phyloP scores from a whole-genome alignment of 2,113 vertebrate genomes.

The Carettochelys insculpta region DNA sequence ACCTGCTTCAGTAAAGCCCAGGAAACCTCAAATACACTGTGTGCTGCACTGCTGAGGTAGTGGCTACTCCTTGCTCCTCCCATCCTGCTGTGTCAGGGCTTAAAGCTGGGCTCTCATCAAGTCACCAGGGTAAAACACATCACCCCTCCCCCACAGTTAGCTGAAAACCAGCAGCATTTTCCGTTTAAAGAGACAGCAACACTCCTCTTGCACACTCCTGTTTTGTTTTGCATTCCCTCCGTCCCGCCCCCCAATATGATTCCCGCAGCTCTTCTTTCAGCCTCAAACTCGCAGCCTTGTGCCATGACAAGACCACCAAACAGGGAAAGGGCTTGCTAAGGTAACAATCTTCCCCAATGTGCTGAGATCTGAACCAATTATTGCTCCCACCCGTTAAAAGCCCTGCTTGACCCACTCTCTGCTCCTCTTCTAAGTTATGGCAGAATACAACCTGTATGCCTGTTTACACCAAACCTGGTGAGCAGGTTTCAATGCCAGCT shows the following conservation, averaged over 20 bases:
- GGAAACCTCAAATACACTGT: background rate
- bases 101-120: background rate
- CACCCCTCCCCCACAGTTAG: slow-evolving; percentile 39
- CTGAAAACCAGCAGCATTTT: slow-evolving; percentile 18
- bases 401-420: background rate
- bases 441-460: background rate
- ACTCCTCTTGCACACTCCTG: background rate
- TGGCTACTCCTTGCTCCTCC: slow-evolving; percentile 4
- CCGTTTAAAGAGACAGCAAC: slow-evolving; percentile 37
- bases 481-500: background rate
- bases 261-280: background rate
- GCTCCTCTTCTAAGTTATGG: background rate
- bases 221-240: background rate
- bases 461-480: slow-evolving; percentile 1
- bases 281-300: background rate
- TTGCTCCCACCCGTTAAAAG: background rate
- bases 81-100: slow-evolving; percentile 12
- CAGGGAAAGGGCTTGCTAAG: background rate
- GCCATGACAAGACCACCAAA: background rate
- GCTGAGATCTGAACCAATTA: background rate
- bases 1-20: background rate
- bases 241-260: background rate
- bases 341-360: background rate
- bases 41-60: background rate
- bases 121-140: background rate